These are phyloP conservation scores for Smithornis capensis DNA, from an alignment of 2,113 vertebrate genomes.

Conservation along the genomic window DNA sequence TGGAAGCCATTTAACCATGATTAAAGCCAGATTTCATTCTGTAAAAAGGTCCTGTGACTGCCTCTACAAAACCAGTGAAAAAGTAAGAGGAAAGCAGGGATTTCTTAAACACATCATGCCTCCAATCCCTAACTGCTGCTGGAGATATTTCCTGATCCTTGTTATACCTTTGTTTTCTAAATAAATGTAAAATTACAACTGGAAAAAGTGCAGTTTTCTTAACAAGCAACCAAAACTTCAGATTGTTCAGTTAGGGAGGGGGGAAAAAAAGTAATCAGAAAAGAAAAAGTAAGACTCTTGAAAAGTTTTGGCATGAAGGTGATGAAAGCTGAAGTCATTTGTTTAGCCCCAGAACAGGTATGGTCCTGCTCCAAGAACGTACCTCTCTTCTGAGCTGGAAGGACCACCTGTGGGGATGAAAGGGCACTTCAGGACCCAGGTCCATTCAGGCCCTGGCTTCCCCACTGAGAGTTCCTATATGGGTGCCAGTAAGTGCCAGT, in stretches of 20 bases:
- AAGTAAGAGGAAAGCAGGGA: neutral
- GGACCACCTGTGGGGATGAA: conserved; percentile 41
- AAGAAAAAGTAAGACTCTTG: neutral
- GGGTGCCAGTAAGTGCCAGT: conserved; percentile 43
- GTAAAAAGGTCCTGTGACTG: neutral
- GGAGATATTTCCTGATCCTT: neutral
- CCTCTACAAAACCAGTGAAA: neutral
- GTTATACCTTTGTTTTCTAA: neutral
- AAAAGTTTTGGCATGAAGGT: neutral
- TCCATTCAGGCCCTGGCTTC: neutral
- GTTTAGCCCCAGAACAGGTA: conserved; percentile 41
- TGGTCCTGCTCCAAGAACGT: neutral
- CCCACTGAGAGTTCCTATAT: neutral
- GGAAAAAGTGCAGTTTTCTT: neutral
- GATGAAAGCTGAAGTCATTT: conserved; percentile 54
- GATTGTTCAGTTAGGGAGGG: neutral
- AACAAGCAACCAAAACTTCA: neutral
- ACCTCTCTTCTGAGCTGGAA: conserved; percentile 7
- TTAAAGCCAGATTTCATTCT: neutral
- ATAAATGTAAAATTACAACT: neutral
- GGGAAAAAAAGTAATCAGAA: too few relatives aligned
- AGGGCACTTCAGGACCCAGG: neutral
- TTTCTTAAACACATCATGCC: neutral
- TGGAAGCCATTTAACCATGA: neutral
- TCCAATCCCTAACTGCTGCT: neutral